phyloP scores from a whole-genome alignment of 2,888 invertebrate genomes.

The Oegoconia quadripuncta region DNA sequence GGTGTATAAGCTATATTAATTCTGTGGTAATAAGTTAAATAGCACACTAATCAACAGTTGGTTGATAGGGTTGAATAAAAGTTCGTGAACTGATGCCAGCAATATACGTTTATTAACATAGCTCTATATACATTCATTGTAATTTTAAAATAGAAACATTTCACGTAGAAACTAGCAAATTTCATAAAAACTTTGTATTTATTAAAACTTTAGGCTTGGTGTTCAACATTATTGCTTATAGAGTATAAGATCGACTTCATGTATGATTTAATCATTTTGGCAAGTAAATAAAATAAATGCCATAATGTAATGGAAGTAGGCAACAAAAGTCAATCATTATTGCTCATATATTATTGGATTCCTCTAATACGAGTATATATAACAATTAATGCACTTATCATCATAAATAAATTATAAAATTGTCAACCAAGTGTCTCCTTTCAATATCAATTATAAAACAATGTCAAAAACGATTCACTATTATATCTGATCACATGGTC shows the following conservation, averaged over 20 bases:
- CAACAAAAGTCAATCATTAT: conserved; percentile 51
- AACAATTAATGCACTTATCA: conserved; percentile 76
- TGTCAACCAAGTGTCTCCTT: conserved; percentile 68
- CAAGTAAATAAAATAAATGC: conserved; percentile 51
- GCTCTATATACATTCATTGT: conserved; percentile 74
- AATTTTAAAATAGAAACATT: conserved; percentile 73
- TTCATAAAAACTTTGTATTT: conserved; percentile 56
- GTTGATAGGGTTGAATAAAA: conserved; percentile 6
- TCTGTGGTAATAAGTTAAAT: too few relatives aligned
- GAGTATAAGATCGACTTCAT: conserved; percentile 32
- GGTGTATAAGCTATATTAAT: too few relatives aligned
- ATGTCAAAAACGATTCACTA: conserved; percentile 75
- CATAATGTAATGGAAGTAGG: conserved; percentile 42
- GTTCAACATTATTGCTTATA: conserved; percentile 50
- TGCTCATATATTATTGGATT: conserved; percentile 52
- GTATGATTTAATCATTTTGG: conserved; percentile 18
- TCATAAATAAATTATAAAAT: conserved; percentile 75
- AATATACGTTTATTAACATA: conserved; percentile 77
- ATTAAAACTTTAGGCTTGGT: conserved; percentile 61
- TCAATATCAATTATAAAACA: conserved; percentile 64
- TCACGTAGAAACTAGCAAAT: conserved; percentile 67
- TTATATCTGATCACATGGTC: conserved; percentile 71
- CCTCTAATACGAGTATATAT: conserved; percentile 58
- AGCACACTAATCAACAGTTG: too few relatives aligned
- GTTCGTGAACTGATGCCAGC: conserved; percentile 45